These are phyloP conservation scores for Eriosoma lanigerum DNA, from an alignment of 1,140 invertebrate species.

Conservation along the genomic window DNA sequence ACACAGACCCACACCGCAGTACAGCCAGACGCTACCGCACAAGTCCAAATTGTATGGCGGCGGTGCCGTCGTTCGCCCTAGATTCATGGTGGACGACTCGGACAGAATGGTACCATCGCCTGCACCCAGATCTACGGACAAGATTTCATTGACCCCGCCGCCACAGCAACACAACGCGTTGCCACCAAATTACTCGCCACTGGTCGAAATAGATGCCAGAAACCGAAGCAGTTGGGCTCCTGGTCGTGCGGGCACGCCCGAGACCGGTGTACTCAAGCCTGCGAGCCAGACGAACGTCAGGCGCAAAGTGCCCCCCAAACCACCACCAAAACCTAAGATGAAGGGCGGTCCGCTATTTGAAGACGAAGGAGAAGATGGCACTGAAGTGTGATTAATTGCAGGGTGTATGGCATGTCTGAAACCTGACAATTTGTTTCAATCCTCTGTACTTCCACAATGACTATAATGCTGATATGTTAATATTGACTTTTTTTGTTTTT, in stretches of 20 bases:
- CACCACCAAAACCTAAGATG: slow-evolving; percentile 79
- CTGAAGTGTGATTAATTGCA: slow-evolving; percentile 68
- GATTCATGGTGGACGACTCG: slow-evolving; percentile 59
- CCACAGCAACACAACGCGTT: slow-evolving; percentile 2
- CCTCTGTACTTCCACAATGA: slow-evolving; percentile 24
- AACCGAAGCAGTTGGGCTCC: slow-evolving; percentile 53
- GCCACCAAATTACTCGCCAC: slow-evolving; percentile 56
- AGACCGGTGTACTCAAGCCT: slow-evolving; percentile 52
- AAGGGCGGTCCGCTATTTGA: slow-evolving; percentile 71
- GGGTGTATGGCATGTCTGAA: background rate
- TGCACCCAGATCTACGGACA: background rate
- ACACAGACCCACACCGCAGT: slow-evolving; percentile 78
- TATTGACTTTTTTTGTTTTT: background rate
- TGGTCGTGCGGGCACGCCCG: slow-evolving; percentile 29
- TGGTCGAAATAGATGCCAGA: slow-evolving; percentile 12
- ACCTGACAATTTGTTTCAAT: background rate
- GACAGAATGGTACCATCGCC: slow-evolving; percentile 58
- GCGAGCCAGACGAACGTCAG: slow-evolving; percentile 52
- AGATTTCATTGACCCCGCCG: no score
- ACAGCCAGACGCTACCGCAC: slow-evolving; percentile 75
- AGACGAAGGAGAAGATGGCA: slow-evolving; percentile 83
- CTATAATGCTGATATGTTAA: background rate
- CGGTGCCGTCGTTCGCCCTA: slow-evolving; percentile 56
- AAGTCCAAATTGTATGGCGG: slow-evolving; percentile 62
- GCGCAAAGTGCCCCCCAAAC: slow-evolving; percentile 75